Conservation (phyloP, 2,797 vertebrate species). For the Tapirus indicus region DNA sequence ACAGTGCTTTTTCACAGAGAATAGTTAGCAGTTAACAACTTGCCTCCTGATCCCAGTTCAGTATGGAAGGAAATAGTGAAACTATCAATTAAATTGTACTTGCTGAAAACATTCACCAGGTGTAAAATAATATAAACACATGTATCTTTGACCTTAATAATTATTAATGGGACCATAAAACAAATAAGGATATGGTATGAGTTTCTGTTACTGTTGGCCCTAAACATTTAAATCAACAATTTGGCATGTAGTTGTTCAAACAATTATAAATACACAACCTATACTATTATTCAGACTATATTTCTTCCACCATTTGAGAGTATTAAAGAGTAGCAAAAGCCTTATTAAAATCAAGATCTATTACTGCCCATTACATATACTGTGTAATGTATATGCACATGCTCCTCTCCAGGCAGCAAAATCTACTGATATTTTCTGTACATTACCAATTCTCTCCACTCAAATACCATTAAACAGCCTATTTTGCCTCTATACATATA, state of each 20-base stretch:
- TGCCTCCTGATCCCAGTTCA: background rate
- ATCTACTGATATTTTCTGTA: background rate
- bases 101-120: background rate
- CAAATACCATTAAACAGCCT: background rate
- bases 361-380: background rate
- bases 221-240: conserved; percentile 1
- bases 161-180: background rate
- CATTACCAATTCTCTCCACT: background rate
- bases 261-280: background rate
- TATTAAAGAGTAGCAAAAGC: background rate
- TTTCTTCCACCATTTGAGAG: background rate
- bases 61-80: background rate
- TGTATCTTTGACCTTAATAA: conserved; percentile 15
- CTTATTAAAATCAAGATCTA: background rate
- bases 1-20: background rate
- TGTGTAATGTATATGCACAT: background rate
- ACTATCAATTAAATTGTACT: background rate
- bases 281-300: background rate
- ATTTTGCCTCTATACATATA: background rate
- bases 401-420: background rate
- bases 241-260: background rate
- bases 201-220: background rate
- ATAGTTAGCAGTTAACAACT: background rate
- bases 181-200: background rate
- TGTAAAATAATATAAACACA: background rate